These are phyloP conservation scores for Octonoba sinensis DNA, from an alignment of 2,888 invertebrate genomes.

Conservation along the genomic window DNA sequence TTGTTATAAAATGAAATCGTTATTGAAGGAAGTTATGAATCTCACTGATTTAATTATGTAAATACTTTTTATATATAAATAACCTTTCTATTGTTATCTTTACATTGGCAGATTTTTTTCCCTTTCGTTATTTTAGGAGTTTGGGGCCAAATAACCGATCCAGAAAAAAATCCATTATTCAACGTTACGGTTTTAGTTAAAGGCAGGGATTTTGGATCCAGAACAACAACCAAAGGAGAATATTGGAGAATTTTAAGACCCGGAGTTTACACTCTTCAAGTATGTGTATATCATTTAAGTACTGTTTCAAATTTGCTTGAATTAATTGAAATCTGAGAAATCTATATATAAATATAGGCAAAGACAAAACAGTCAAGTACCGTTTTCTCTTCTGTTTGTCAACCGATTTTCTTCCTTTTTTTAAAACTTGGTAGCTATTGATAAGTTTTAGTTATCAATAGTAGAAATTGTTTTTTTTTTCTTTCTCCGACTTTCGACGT, in stretches of 20 bases:
- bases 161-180: slow-evolving; percentile 82
- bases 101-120: background rate
- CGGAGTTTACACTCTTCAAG: slow-evolving; percentile 88
- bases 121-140: slow-evolving; percentile 74
- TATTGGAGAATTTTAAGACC: slow-evolving; percentile 93
- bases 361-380: too few relatives aligned
- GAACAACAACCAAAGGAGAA: slow-evolving; percentile 87
- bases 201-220: slow-evolving; percentile 86
- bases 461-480: background rate
- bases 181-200: slow-evolving; percentile 84
- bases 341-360: too few relatives aligned
- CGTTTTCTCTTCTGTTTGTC: too few relatives aligned
- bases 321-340: too few relatives aligned
- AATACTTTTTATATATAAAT: background rate
- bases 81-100: background rate
- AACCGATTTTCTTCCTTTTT: too few relatives aligned
- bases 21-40: too few relatives aligned
- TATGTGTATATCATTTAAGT: slow-evolving; percentile 69
- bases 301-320: background rate
- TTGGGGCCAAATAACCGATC: slow-evolving; percentile 87
- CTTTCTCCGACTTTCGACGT: too few relatives aligned
- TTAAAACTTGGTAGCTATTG: too few relatives aligned
- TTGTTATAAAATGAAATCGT: too few relatives aligned
- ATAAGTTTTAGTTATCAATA: too few relatives aligned
- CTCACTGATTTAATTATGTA: too few relatives aligned